Conservation (phyloP, 2,113 vertebrate genomes). For the Oncorhynchus gorbuscha region DNA sequence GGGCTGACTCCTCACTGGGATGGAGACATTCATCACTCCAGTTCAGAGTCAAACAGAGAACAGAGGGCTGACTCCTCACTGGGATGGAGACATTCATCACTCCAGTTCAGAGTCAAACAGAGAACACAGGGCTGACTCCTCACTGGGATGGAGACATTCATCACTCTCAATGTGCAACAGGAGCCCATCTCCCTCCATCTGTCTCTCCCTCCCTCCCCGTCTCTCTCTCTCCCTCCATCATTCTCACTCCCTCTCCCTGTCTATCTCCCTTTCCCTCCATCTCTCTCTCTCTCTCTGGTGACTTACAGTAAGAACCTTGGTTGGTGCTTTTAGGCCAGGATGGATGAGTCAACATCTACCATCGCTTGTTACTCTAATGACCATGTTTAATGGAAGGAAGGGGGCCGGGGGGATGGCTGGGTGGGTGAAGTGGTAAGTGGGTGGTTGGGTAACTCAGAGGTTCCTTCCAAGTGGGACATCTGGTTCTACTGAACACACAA, state of each 20-base stretch:
- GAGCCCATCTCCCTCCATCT: not conserved
- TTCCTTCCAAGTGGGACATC: slow-evolving; percentile 33
- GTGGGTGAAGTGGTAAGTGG: not conserved
- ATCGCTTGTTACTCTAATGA: slow-evolving; percentile 17
- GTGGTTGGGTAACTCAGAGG: slow-evolving; percentile 26
- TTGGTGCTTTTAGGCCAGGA: not conserved
- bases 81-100: slow-evolving; percentile 9
- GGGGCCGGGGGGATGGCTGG: slow-evolving; percentile 7
- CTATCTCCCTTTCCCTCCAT: not conserved
- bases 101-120: too few relatives aligned
- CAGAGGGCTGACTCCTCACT: not conserved
- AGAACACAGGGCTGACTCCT: not conserved
- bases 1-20: not conserved
- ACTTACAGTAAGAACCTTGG: not conserved
- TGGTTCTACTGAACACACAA: slow-evolving; percentile 34
- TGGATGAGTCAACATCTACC: slow-evolving; percentile 21
- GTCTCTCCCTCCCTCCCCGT: not conserved
- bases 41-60: too few relatives aligned
- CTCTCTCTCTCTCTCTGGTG: not conserved
- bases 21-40: not conserved
- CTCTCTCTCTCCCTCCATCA: not conserved
- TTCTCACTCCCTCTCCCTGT: not conserved
- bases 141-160: not conserved
- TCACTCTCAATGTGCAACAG: too few relatives aligned
- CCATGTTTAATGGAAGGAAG: slow-evolving; percentile 27